phyloP scores from a whole-genome alignment of 2,888 invertebrate genomes.

The Phengaris arion region DNA sequence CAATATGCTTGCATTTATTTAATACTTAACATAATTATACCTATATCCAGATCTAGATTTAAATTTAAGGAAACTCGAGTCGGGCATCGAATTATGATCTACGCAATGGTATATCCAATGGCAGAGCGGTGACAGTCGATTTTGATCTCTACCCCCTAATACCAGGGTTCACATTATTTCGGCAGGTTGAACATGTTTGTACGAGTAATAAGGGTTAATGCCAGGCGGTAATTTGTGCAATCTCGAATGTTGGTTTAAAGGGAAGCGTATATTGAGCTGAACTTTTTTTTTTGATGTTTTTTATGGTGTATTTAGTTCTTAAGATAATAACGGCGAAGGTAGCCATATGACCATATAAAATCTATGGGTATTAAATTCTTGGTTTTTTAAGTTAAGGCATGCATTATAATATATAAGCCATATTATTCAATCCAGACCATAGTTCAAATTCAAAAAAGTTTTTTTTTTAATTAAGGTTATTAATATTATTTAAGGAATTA shows the following conservation, averaged over 20 bases:
- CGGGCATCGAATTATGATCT: slow-evolving; percentile 27
- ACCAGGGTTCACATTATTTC: slow-evolving; percentile 29
- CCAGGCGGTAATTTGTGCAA: slow-evolving; percentile 68
- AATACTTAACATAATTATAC: slow-evolving; percentile 7
- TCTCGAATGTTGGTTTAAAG: slow-evolving; percentile 72
- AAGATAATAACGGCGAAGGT: too few relatives aligned
- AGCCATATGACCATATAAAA: too few relatives aligned
- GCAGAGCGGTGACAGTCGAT: slow-evolving; percentile 15
- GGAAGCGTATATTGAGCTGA: slow-evolving; percentile 33
- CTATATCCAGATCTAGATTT: slow-evolving; percentile 11
- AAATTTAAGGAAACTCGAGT: slow-evolving; percentile 16
- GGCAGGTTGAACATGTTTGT: slow-evolving; percentile 43
- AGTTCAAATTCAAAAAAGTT: too few relatives aligned
- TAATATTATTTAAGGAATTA: too few relatives aligned
- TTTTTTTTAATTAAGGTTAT: too few relatives aligned
- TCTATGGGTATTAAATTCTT: too few relatives aligned
- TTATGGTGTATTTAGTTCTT: too few relatives aligned
- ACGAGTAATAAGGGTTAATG: slow-evolving; percentile 71
- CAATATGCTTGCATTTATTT: slow-evolving; percentile 11
- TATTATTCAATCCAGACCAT: too few relatives aligned
- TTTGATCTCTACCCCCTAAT: slow-evolving; percentile 31
- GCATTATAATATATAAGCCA: too few relatives aligned
- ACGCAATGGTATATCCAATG: slow-evolving; percentile 8
- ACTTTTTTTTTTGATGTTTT: too few relatives aligned
- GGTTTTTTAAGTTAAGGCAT: too few relatives aligned